Base-by-base conservation (phyloP, 2,797 vertebrate genomes). In the Mormyrops attenuatus region DNA sequence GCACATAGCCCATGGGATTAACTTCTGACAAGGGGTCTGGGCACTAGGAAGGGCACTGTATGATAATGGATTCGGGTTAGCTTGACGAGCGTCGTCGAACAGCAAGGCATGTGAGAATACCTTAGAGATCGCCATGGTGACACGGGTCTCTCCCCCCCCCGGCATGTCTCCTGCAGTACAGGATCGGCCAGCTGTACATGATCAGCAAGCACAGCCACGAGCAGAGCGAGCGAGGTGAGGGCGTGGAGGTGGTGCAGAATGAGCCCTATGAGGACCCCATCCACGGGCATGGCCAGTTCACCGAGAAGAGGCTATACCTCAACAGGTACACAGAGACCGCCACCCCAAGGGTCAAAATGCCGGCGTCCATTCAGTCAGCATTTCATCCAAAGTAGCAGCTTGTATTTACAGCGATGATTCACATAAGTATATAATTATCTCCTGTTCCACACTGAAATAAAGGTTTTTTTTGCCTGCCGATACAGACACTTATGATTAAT, bases 131-230 rank as follows among this genome's bases (percentile, higher is more conserved):
- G 20, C 44, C 47, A 50, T 57, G 50, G 26, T 38, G 85, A 87
- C 30, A 38, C 34, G 6, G 5, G 34, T 69, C 57, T n/a, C n/a
- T 1, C 3, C 47, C 47, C 7, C 55, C 22, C 52, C 85, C 13
- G 47, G 26, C 2, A 34, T 87, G 53, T 57, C 17, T 60, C 53
- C 47, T 44, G 17, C 91, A 99, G 98, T 99, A 99, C 95, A 97
- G 96, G 93, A 98, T 99, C 22, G 98, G 98, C 63, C 98, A 99
- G 93, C 97, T 99, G 93, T 99, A 99, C 90, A 99, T 99, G 98
- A 99, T 99, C 96, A 99, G 98, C 94, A 99, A 99, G 91, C 98
- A 99, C 93, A 99, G 98, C 93, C 97, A 99, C 30, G 98, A 99
- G 89, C 98, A 99, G 95, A 99, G 98, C 7, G 97, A 99, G 88